phyloP scores from a whole-genome alignment of 2,797 vertebrate genomes.

The Sternarchorhynchus goeldii region DNA sequence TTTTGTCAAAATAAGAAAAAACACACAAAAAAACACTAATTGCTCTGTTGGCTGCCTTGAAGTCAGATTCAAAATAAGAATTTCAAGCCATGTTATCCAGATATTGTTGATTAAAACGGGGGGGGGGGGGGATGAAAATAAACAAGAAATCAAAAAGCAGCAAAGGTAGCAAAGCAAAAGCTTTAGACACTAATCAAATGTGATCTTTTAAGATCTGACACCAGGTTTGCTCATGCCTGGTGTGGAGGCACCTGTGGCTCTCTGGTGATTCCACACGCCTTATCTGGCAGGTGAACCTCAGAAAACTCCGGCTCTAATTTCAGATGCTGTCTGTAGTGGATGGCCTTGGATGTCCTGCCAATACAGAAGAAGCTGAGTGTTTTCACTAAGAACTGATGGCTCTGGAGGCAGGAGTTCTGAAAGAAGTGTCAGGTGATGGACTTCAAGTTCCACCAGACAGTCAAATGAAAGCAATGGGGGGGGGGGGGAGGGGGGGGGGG shows the following conservation, averaged over 20 bases:
- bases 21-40: too few relatives aligned
- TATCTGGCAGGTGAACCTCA: conserved; percentile 9
- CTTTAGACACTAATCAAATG: not conserved
- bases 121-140: too few relatives aligned
- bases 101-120: too few relatives aligned
- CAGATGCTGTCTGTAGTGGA: conserved; percentile 1
- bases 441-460: conserved; percentile 18
- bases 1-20: too few relatives aligned
- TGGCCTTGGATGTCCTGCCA: not conserved
- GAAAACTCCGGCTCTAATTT: conserved; percentile 11
- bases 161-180: not conserved
- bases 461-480: not conserved
- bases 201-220: conserved; percentile 19
- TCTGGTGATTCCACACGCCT: conserved; percentile 18
- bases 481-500: not conserved
- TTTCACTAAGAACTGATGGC: conserved; percentile 1
- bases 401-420: not conserved
- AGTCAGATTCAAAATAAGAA: too few relatives aligned
- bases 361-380: not conserved
- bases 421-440: conserved; percentile 1
- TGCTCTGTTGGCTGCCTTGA: too few relatives aligned
- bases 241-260: conserved; percentile 2
- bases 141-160: not conserved
- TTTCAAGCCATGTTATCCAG: too few relatives aligned
- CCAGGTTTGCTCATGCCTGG: conserved; percentile 18